Conservation (phyloP, 2,113 vertebrate genomes). For the Spermophilus dauricus region DNA sequence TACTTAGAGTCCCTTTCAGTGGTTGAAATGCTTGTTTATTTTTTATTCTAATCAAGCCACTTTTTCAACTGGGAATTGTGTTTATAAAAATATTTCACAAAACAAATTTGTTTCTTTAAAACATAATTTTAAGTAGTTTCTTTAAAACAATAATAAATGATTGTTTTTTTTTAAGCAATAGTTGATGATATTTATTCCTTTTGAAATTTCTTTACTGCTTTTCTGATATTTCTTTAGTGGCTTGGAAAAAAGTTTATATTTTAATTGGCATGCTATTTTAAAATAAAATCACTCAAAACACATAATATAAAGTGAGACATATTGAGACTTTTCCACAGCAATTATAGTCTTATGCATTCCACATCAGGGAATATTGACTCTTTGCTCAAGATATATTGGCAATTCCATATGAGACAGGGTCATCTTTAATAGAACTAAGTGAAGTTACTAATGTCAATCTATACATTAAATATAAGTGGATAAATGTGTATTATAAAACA, state of each 20-base stretch:
- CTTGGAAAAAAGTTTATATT: conserved; percentile 4
- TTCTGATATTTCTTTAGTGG: background rate
- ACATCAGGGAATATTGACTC: background rate
- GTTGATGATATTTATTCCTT: background rate
- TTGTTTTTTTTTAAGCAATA: background rate
- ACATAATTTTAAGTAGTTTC: too few relatives aligned
- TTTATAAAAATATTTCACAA: background rate
- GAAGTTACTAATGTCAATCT: background rate
- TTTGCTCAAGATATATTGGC: background rate
- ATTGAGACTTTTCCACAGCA: background rate
- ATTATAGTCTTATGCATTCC: background rate
- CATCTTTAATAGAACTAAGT: background rate
- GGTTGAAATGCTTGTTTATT: background rate
- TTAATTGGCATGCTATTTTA: background rate
- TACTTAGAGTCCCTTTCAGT: background rate
- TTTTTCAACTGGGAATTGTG: background rate
- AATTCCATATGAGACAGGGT: background rate
- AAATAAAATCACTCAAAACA: background rate
- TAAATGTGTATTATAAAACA: background rate
- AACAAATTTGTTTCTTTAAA: background rate
- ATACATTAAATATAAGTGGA: background rate
- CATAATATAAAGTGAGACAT: background rate
- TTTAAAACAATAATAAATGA: too few relatives aligned
- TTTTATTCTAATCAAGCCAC: background rate
- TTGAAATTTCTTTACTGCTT: background rate